Conservation (phyloP, 2,797 vertebrate genomes). For the Sebastes minor region DNA sequence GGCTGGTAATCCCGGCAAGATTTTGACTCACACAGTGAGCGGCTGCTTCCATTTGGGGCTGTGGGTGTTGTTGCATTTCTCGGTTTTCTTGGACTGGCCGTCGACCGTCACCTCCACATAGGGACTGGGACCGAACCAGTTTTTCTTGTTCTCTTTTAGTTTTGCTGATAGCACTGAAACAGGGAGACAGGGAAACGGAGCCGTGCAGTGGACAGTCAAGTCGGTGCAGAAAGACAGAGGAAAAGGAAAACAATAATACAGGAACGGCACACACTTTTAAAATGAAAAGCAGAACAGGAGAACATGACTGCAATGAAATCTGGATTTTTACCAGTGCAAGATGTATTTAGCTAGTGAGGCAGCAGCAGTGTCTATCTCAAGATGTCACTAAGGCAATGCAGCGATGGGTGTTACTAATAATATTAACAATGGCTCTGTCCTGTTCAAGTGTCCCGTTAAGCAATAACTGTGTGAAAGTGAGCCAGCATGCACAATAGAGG, state of each 20-base stretch:
- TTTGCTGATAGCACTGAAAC: slow-evolving; percentile 95
- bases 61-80: slow-evolving; percentile 97
- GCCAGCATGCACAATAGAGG: neutral
- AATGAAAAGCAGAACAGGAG: neutral
- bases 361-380: neutral
- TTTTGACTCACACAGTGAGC: slow-evolving; percentile 92
- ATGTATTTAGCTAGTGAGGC: neutral
- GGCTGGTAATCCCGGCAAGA: neutral
- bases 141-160: slow-evolving; percentile 97
- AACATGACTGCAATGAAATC: neutral
- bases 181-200: slow-evolving; percentile 16
- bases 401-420: neutral
- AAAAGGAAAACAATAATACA: neutral
- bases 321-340: neutral
- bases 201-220: neutral
- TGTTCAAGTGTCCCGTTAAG: neutral
- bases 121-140: slow-evolving; percentile 98
- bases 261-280: neutral
- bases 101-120: slow-evolving; percentile 98
- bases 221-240: neutral
- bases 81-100: slow-evolving; percentile 98
- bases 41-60: slow-evolving; percentile 99
- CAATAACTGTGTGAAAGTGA: neutral
- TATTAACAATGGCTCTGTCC: neutral
- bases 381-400: neutral